Evolutionary conservation across 1,140 invertebrate genomes (phyloP).

Genomic region (Cotesia vestalis): DNA sequence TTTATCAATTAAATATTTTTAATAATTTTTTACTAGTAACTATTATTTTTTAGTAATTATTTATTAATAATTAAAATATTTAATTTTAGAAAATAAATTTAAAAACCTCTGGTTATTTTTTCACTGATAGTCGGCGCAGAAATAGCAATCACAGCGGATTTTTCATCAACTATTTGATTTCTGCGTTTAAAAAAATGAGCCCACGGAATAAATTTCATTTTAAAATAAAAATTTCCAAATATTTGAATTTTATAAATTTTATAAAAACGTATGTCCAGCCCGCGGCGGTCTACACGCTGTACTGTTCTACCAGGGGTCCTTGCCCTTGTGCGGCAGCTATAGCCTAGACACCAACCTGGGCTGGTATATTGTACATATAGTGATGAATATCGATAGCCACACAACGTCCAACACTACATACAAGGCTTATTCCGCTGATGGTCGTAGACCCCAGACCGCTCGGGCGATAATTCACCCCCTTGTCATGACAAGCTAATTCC

Average conservation of each 20-base stretch:
- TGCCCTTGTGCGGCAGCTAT: slow-evolving; percentile 57
- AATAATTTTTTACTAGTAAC: no score
- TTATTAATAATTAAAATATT: not conserved
- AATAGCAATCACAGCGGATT: slow-evolving; percentile 37
- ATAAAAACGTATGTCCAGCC: slow-evolving; percentile 27
- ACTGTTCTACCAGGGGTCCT: slow-evolving; percentile 57
- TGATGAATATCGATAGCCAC: slow-evolving; percentile 60
- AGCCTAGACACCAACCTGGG: slow-evolving; percentile 25
- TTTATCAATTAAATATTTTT: no score
- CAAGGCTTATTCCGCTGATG: slow-evolving; percentile 31
- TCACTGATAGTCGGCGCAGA: slow-evolving; percentile 12
- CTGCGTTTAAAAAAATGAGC: slow-evolving; percentile 53
- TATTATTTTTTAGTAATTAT: not conserved
- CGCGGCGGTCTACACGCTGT: slow-evolving; percentile 43
- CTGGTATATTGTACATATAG: slow-evolving; percentile 44
- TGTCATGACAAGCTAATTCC: slow-evolving; percentile 37
- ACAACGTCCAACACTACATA: slow-evolving; percentile 32
- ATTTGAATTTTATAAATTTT: slow-evolving; percentile 29
- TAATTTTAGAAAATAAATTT: not conserved
- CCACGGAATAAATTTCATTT: slow-evolving; percentile 57
- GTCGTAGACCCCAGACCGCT: slow-evolving; percentile 30
- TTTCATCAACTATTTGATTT: slow-evolving; percentile 55
- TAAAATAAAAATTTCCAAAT: not conserved
- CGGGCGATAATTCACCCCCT: slow-evolving; percentile 33
- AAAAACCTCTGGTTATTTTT: not conserved